phyloP scores from a whole-genome alignment of 2,797 vertebrate species.

The Podarcis lilfordi region DNA sequence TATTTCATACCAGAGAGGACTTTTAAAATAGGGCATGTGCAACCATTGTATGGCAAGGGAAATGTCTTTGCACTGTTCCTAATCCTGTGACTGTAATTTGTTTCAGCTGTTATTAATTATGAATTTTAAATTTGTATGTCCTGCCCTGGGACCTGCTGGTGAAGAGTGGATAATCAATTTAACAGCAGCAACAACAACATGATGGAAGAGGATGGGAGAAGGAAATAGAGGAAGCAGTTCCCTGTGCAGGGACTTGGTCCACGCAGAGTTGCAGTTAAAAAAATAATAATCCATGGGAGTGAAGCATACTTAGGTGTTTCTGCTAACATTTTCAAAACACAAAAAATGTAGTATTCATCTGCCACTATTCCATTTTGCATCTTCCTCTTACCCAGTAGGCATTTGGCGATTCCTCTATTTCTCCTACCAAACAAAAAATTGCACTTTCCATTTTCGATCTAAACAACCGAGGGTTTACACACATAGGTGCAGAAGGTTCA shows the following conservation, averaged over 20 bases:
- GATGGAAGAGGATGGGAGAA: too few relatives aligned
- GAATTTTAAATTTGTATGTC: too few relatives aligned
- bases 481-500: neutral
- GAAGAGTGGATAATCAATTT: too few relatives aligned
- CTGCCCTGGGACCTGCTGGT: too few relatives aligned
- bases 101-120: too few relatives aligned
- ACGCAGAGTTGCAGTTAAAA: too few relatives aligned
- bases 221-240: too few relatives aligned
- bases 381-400: neutral
- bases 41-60: neutral
- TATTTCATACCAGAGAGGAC: neutral
- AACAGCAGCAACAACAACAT: too few relatives aligned
- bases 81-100: too few relatives aligned
- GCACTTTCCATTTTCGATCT: neutral
- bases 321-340: neutral
- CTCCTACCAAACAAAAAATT: neutral
- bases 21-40: neutral
- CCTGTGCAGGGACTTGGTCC: too few relatives aligned
- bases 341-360: neutral
- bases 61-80: too few relatives aligned
- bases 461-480: neutral
- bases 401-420: neutral
- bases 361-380: neutral
- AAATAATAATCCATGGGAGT: too few relatives aligned
- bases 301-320: neutral